These are phyloP conservation scores for Chaenodraco wilsoni DNA, from an alignment of 2,797 vertebrate genomes.

Conservation along the genomic window DNA sequence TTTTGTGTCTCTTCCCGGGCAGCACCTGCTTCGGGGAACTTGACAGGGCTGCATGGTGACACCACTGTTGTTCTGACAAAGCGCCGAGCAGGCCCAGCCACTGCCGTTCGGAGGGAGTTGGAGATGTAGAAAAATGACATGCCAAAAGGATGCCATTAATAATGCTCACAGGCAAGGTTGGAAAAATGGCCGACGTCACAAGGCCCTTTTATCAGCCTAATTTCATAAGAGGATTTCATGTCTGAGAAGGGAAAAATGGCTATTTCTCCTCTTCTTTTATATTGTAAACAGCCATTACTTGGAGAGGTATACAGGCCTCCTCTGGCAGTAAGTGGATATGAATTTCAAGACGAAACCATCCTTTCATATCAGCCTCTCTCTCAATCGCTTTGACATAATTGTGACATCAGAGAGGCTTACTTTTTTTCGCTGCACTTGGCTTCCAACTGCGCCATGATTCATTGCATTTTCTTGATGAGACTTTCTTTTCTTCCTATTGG, in stretches of 20 bases:
- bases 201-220: constrained; percentile 84
- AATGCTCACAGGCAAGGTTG: constrained; percentile 84
- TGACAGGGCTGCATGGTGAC: constrained; percentile 59
- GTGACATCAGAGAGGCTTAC: constrained; percentile 70
- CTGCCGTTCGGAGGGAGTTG: constrained; percentile 54
- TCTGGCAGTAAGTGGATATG: constrained; percentile 81
- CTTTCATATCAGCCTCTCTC: constrained; percentile 78
- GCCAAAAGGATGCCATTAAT: constrained; percentile 86
- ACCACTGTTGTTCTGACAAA: constrained; percentile 65
- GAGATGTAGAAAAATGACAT: constrained; percentile 82
- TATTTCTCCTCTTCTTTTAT: constrained; percentile 82
- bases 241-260: constrained; percentile 77
- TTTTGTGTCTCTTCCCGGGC: constrained; percentile 58
- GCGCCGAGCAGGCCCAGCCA: constrained; percentile 53
- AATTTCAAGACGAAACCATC: constrained; percentile 78
- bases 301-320: constrained; percentile 72
- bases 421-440: constrained; percentile 47
- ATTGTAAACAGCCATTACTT: constrained; percentile 84
- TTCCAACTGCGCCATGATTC: constrained; percentile 61
- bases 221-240: constrained; percentile 82
- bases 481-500: constrained; percentile 58
- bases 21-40: constrained; percentile 50
- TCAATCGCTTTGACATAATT: constrained; percentile 73
- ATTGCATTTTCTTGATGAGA: constrained; percentile 73
- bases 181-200: constrained; percentile 82